Base-by-base conservation (phyloP, 2,797 vertebrate species). In the Gallinago stenura region DNA sequence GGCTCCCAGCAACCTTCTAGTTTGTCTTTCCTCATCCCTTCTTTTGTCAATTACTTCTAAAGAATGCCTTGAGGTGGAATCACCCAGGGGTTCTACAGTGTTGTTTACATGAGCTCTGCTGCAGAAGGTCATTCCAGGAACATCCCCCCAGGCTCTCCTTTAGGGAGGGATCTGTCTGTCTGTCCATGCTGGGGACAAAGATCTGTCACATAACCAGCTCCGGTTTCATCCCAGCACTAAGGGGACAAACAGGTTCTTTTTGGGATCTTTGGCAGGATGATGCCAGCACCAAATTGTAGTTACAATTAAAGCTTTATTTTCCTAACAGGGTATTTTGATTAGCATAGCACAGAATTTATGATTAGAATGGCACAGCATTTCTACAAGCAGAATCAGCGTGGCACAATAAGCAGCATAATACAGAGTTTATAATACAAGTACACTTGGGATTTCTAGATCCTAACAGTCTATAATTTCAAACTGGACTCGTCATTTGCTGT, bases 31-130 rank as follows among this genome's bases (percentile, higher is more conserved):
- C 35, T 76, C 3, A 1, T 8, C 56, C 12, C 7, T 57, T 24
- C 50, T 28, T 21, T 15, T 39, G 14, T 16, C 17, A 7, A 0
- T 35, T 7, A 1, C 12, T 58, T 57, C 8, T 43, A 35, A 75
- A 77, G 28, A 3, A 24, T 39, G 35, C 15, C 50, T 16, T 9
- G 24, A 30, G 61, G 3, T 6, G 51, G 26, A 19, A 15, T 78
- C 46, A 18, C 15, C 0, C 61, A 9, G 46, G 20, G 51, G 10
- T 30, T 53, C 26, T 16, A 10, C 6, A 9, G 16, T 18, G 51
- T 8, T 30, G 56, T 4, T 28, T 45, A 5, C 1, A 0, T 1
- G 20, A 13, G 64, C 10, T 12, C 53, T 61, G 50, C 22, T 1
- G 7, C 26, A 19, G 43, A 51, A 39, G 24, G 50, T 15, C 12